Conservation (phyloP, 2,888 invertebrate species). For the Xanthia icteritia region DNA sequence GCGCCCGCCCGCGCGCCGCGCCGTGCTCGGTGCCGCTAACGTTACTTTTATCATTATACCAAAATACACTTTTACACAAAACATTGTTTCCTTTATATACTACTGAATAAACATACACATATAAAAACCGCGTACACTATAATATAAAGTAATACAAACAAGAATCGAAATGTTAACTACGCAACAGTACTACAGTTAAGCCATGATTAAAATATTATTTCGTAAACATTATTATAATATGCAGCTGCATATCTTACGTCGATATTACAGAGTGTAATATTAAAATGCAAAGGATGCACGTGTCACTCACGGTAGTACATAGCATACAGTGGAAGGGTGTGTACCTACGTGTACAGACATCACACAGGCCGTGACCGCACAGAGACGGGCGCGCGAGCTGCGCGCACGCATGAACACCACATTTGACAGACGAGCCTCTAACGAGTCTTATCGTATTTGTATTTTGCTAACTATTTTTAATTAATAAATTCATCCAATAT, state of each 20-base stretch:
- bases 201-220: conserved; percentile 89
- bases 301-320: conserved; percentile 73
- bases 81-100: conserved; percentile 86
- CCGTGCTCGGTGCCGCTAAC: conserved; percentile 70
- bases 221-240: conserved; percentile 88
- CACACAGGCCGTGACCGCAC: conserved; percentile 52
- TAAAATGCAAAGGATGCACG: conserved; percentile 80
- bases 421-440: conserved; percentile 89
- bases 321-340: conserved; percentile 26
- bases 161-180: conserved; percentile 89
- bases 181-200: conserved; percentile 90
- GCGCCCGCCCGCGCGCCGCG: conserved; percentile 67
- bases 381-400: conserved; percentile 66
- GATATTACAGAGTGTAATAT: conserved; percentile 85
- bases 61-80: conserved; percentile 89
- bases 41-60: conserved; percentile 83
- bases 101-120: conserved; percentile 91
- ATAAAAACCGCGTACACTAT: conserved; percentile 90
- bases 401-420: conserved; percentile 70
- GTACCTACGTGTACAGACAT: conserved; percentile 27
- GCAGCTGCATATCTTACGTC: conserved; percentile 85
- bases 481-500: conserved; percentile 91
- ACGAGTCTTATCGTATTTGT: conserved; percentile 90
- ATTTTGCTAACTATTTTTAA: conserved; percentile 91
- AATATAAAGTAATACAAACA: conserved; percentile 90